A percentile compares a stretch with the other conserved stretches of the same genome.
Evolutionary conservation across 2,113 vertebrate genomes (phyloP).

Genomic region (Erythrolamprus reginae): DNA sequence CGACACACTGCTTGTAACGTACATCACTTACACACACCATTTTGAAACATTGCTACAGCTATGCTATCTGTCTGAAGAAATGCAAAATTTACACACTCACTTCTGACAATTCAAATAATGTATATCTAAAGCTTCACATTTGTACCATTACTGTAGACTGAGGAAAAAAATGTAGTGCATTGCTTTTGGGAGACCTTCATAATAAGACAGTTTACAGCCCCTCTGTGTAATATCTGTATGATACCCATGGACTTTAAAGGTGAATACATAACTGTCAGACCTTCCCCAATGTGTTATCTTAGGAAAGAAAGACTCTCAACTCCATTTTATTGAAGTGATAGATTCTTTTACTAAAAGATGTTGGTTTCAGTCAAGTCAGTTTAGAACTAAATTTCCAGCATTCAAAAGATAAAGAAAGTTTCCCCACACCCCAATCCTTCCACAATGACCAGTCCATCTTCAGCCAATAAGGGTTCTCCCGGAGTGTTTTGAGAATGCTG

Average conservation of each 20-base stretch:
- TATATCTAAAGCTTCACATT: no score
- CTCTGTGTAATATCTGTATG: neutral
- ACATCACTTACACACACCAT: no score
- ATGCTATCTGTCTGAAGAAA: no score
- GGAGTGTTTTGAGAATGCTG: neutral
- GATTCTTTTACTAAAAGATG: neutral
- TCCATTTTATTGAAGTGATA: neutral
- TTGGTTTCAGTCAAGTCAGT: neutral
- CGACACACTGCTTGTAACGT: no score
- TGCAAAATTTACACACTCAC: no score
- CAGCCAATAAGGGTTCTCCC: neutral
- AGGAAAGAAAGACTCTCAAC: neutral
- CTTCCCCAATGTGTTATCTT: neutral
- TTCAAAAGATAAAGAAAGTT: neutral
- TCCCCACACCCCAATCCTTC: neutral
- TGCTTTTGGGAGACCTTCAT: no score
- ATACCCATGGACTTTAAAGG: neutral
- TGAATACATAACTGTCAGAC: neutral
- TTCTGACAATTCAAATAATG: no score
- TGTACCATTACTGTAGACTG: no score
- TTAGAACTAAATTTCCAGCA: neutral
- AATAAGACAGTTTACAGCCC: neutral
- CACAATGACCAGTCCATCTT: neutral
- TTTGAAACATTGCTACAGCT: no score
- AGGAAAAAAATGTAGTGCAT: no score